Base-by-base conservation (phyloP, 2,113 vertebrate genomes). In the Psittacus erithacus region DNA sequence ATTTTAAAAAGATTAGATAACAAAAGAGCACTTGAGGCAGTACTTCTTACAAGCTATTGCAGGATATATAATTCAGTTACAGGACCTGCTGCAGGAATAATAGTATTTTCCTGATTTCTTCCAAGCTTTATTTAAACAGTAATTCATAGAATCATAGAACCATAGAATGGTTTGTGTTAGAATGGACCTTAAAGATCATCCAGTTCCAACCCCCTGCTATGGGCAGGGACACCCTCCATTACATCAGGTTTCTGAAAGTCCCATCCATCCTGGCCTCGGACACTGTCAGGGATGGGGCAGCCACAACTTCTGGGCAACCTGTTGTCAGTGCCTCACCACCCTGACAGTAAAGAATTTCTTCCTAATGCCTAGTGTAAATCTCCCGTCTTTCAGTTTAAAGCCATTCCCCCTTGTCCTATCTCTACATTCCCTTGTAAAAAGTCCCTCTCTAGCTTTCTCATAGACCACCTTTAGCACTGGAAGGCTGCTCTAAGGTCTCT, bases 1-100 rank as follows among this genome's bases (percentile, higher is more conserved):
- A 92, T 88, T 89, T 82, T 2, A 82, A 73, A 84, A 96, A 96
- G 89, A 96, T 96, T 95, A 96, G 97, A 97, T 97, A 97, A 95
- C 74, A 7, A 93, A 90, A 87, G 80, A 96, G 82, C 67, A 70
- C 88, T 95, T 90, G 76, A 88, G 67, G 82, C 70, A 88, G 70
- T 88, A 90, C 35, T 84, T 95, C 77, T 95, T 87, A 81, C 0
- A 6, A 95, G 63, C 55, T 35, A 77, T 93, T 73, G 68, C 71
- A 88, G 84, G 69, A 31, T 63, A 62, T 0, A 5, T 90, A 94
- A 90, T 60, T 41, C 69, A 63, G 68, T 90, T 91, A 52, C 8
- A 77, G 69, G 43, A 83, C 78, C 35, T 84, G 70, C 69, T 76
- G 23, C 57, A 70, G 62, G 76, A 88, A 31, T 82, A 47, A 20